Base-by-base conservation (phyloP, 2,113 vertebrate species). In the Notothenia rossii region DNA sequence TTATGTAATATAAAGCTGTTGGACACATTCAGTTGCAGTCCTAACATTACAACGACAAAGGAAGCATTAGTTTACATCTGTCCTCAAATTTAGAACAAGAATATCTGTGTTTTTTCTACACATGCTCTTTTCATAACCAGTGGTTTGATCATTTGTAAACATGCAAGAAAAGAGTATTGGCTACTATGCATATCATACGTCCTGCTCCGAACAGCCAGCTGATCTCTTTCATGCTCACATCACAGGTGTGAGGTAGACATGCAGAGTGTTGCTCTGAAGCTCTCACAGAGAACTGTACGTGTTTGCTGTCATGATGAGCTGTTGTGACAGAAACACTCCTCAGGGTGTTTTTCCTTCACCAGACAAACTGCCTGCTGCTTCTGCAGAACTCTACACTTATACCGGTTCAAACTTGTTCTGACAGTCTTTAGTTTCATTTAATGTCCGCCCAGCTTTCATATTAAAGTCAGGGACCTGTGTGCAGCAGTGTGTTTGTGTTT, bases 351-450 rank as follows among this genome's bases (percentile, higher is more conserved):
- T 62, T 55, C 10, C 6, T 20, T 20, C 5, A 0, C 7, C 36
- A 59, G 22, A 60, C n/a, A 14, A 25, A 55, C n/a, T 45, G 1
- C 12, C 10, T 10, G 45, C 40, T 46, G 12, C 58, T 60, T 68
- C 51, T 56, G 13, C 70, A 15, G 13, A 67, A 43, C 55, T 61
- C 49, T 1, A 1, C 20, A 29, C 4, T 12, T 12, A 11, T 3
- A 1, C 18, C 11, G 13, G 40, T 62, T 71, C 40, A 29, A 33
- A 85, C 86, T 59, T 72, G 86, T 49, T 72, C 20, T 17, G 12
- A 2, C 1, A 22, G 48, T 10, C 29, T 71, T 67, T 78, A 1
- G 53, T 22, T 61, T 69, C 3, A 18, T 40, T 40, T 40, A 40
- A 40, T 40, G 36, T 40, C 5, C 66, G 82, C 2, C 3, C 46